Conservation (phyloP, 1,140 invertebrate genomes). For the Rhizoglyphus robini region DNA sequence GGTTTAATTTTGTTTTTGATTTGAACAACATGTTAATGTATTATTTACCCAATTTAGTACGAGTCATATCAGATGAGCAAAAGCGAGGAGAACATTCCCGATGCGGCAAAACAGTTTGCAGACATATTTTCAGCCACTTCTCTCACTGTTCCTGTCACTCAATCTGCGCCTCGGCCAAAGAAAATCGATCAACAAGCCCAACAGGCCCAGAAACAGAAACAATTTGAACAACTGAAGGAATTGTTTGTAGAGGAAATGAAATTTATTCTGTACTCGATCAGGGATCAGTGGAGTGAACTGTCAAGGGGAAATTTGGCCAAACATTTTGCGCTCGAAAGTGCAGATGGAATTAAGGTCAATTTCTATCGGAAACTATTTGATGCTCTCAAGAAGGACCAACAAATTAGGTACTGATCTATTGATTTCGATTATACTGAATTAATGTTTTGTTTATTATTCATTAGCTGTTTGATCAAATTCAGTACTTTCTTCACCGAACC, state of each 20-base stretch:
- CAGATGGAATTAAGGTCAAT: neutral
- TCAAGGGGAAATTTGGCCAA: neutral
- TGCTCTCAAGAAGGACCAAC: neutral
- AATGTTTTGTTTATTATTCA: neutral
- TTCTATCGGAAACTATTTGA: neutral
- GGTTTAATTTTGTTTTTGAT: neutral
- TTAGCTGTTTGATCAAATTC: neutral
- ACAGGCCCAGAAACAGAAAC: neutral
- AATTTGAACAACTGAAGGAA: neutral
- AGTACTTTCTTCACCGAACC: neutral
- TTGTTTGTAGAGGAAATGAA: constrained; percentile 1
- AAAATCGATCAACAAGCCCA: neutral
- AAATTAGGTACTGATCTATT: neutral
- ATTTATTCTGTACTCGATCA: neutral
- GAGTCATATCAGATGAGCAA: neutral
- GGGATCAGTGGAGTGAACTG: constrained; percentile 1
- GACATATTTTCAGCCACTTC: neutral
- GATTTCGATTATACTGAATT: neutral
- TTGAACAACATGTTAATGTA: neutral
- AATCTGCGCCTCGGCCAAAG: neutral
- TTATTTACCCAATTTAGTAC: neutral
- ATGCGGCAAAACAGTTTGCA: neutral
- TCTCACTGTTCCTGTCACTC: neutral
- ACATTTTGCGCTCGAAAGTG: neutral
- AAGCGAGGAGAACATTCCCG: neutral